These are phyloP conservation scores for Rhinolophus sinicus DNA, from an alignment of 2,113 vertebrate species.

Conservation along the genomic window DNA sequence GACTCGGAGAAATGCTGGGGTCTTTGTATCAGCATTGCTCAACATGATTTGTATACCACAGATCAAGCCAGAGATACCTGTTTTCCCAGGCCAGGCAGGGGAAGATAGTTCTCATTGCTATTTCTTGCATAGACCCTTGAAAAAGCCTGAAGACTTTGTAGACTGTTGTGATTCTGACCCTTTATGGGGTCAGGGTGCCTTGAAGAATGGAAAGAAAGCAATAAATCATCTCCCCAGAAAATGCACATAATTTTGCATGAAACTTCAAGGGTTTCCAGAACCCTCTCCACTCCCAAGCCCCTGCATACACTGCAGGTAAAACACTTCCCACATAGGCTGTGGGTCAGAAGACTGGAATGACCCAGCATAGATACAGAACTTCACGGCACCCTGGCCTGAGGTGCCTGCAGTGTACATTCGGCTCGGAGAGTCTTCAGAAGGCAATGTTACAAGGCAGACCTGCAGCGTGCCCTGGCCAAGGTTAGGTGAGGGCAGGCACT, in stretches of 20 bases:
- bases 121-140: background rate
- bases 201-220: background rate
- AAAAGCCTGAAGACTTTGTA: background rate
- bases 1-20: background rate
- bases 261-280: background rate
- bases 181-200: background rate
- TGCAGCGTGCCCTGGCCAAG: background rate
- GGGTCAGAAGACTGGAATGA: background rate
- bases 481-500: background rate
- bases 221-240: background rate
- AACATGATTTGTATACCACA: background rate
- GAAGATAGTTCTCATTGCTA: background rate
- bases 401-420: background rate
- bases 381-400: background rate
- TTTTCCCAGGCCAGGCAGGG: background rate
- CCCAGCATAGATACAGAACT: background rate
- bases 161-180: background rate
- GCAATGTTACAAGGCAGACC: background rate
- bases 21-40: background rate
- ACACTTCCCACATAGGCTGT: background rate
- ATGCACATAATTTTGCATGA: background rate
- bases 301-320: background rate
- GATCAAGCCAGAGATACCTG: background rate
- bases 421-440: background rate
- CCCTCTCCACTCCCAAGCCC: rapidly evolving